Evolutionary conservation across 2,797 vertebrate genomes (phyloP), one percentile per base, ranked within the genome.

Genomic region (Chelon labrosus): DNA sequence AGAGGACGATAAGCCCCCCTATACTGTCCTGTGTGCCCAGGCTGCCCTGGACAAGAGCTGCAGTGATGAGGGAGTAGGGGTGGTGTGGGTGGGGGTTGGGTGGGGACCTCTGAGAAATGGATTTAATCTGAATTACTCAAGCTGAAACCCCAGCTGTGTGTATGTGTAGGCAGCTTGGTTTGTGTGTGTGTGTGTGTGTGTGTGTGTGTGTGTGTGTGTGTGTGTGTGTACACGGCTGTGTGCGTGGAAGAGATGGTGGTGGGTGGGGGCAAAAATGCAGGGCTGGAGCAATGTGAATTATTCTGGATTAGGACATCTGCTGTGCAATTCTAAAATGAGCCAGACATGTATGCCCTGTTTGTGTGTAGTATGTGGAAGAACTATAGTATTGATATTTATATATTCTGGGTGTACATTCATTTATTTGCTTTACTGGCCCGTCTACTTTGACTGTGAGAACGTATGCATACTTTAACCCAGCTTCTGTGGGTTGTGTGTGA

Each of bases 261-360:
- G 80, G 85, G 88, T 65, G 88, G 88, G 86, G 82, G 73, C 73
- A 90, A 84, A 91, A 92, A 91, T 93, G 84, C 88, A 85, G 84
- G 86, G 90, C 91, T 92, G 16, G 77, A 89, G 93, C 91, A 87
- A 92, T 92, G 90, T 94, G 91, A 94, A 94, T 94, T 92, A 94
- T 91, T 91, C 83, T 94, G 94, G 93, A 95, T 95, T 95, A 95
- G 93, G 90, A 93, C 92, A 95, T 94, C 94, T 94, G 91, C 89
- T 93, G 84, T 91, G 88, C 88, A 89, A 91, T 94, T 92, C 89
- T 83, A 88, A 93, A 93, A 92, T 89, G 83, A 90, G 81, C 70
- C 55, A 66, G 80, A 91, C 85, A 91, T 91, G 51, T 85, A 88
- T 78, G 76, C 68, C 46, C 65, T 76, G 57, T n/a, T 46, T 57